Percentiles rank a stretch among this genome's conserved stretches.
Evolutionary conservation across 2,797 vertebrate species (phyloP).

Genomic region (Tympanoctomys barrerae): DNA sequence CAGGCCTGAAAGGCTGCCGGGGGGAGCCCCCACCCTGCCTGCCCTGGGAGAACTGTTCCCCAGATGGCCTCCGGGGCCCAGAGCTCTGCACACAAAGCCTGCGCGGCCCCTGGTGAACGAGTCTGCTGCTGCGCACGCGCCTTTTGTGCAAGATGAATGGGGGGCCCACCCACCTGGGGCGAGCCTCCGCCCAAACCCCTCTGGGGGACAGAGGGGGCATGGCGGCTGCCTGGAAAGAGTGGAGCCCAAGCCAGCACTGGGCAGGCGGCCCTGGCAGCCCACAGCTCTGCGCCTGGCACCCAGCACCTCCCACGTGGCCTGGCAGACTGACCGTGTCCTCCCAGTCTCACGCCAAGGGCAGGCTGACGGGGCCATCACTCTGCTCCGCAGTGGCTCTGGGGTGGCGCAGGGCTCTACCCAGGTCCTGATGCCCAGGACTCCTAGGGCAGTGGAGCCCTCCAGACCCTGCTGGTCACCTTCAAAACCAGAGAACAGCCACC

Average conservation of each 20-base stretch:
- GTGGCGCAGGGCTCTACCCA: background rate
- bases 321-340: background rate
- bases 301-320: background rate
- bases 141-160: conserved; percentile 90
- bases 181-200: conserved; percentile 56
- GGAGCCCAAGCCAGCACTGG: background rate
- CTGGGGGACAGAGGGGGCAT: fast-evolving
- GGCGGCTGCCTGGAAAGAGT: background rate
- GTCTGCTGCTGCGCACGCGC: conserved; percentile 91
- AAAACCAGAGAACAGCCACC: background rate
- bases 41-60: conserved; percentile 79
- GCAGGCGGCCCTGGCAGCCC: background rate
- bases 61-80: conserved; percentile 89
- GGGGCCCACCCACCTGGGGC: conserved; percentile 83
- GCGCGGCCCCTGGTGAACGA: conserved; percentile 88
- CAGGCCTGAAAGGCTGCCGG: conserved; percentile 67
- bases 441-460: background rate
- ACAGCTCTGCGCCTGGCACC: background rate
- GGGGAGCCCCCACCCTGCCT: conserved; percentile 60
- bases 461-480: background rate
- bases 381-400: background rate
- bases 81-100: conserved; percentile 86
- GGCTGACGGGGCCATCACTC: background rate
- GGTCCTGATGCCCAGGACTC: too few relatives aligned
- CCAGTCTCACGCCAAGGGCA: too few relatives aligned